Percentiles rank a stretch among this genome's conserved stretches.
phyloP scores from a whole-genome alignment of 2,113 vertebrate genomes.

The Tichodroma muraria region DNA sequence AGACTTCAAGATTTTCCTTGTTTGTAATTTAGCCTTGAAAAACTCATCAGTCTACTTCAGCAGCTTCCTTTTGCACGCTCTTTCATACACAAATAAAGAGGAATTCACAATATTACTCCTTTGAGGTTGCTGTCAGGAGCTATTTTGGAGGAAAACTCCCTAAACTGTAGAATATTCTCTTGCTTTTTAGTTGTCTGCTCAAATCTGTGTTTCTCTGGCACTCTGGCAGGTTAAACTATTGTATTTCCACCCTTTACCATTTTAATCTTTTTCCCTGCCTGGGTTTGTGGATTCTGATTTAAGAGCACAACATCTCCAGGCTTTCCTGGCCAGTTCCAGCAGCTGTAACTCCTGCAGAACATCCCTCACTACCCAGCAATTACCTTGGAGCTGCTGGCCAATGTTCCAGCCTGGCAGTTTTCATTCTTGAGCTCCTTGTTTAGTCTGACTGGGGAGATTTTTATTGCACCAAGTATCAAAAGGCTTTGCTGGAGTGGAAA shows the following conservation, averaged over 20 bases:
- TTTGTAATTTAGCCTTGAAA: not conserved
- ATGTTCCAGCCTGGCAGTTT: slow-evolving; percentile 16
- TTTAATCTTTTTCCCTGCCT: not conserved
- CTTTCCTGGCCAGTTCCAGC: not conserved
- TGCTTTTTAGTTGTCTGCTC: not conserved
- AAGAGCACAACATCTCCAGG: not conserved
- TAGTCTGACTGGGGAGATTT: not conserved
- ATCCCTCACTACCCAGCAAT: not conserved
- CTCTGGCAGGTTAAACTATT: not conserved
- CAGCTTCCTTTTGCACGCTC: not conserved
- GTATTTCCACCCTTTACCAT: not conserved
- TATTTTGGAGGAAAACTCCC: not conserved
- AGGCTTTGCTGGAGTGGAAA: not conserved
- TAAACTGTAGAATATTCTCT: not conserved
- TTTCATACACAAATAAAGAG: not conserved
- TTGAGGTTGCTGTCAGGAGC: not conserved
- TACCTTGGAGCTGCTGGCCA: not conserved
- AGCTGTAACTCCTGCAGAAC: not conserved
- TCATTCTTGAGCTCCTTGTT: not conserved
- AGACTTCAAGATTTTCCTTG: not conserved
- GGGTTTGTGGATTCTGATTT: not conserved
- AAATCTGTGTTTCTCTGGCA: not conserved
- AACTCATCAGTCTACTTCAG: not conserved
- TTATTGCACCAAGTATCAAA: not conserved
- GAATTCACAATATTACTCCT: not conserved